Conservation (phyloP, 2,113 vertebrate genomes). For the Fulica atra region DNA sequence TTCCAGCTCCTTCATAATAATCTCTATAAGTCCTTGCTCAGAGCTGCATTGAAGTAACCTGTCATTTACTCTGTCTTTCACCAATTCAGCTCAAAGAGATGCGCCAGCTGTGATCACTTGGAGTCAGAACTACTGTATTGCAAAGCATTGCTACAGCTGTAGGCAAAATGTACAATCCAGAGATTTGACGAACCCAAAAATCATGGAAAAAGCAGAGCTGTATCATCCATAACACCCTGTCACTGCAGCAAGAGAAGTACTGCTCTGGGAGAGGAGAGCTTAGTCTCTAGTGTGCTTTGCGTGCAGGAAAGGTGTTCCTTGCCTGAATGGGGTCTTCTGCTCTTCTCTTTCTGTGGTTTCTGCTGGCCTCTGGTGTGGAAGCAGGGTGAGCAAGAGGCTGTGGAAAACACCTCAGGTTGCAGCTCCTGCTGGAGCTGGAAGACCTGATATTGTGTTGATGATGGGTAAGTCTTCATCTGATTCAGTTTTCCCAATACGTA, state of each 20-base stretch:
- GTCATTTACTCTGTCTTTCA: slow-evolving; percentile 67
- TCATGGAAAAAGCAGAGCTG: neutral
- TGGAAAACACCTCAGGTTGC: neutral
- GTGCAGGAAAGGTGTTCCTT: accelerated
- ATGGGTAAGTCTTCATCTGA: neutral
- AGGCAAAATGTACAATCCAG: neutral
- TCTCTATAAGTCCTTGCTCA: slow-evolving; percentile 32
- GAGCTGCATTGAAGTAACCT: slow-evolving; percentile 53
- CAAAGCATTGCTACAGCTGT: slow-evolving; percentile 35
- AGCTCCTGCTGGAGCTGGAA: neutral
- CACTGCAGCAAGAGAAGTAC: accelerated
- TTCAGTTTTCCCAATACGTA: neutral
- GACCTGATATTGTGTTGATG: neutral
- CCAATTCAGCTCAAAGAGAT: slow-evolving; percentile 53
- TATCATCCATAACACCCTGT: neutral
- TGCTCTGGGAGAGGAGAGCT: neutral
- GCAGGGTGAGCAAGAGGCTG: neutral
- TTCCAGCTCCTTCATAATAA: slow-evolving; percentile 54
- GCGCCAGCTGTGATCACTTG: slow-evolving; percentile 44
- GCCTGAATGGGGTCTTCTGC: neutral
- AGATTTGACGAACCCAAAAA: neutral
- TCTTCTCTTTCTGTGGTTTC: neutral
- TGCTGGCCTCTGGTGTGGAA: neutral
- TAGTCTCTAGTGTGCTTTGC: neutral
- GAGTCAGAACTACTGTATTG: slow-evolving; percentile 8